Evolutionary conservation across 1,140 invertebrate genomes (phyloP), one percentile per base, ranked within the genome.

Genomic region (Drosophila saltans): DNA sequence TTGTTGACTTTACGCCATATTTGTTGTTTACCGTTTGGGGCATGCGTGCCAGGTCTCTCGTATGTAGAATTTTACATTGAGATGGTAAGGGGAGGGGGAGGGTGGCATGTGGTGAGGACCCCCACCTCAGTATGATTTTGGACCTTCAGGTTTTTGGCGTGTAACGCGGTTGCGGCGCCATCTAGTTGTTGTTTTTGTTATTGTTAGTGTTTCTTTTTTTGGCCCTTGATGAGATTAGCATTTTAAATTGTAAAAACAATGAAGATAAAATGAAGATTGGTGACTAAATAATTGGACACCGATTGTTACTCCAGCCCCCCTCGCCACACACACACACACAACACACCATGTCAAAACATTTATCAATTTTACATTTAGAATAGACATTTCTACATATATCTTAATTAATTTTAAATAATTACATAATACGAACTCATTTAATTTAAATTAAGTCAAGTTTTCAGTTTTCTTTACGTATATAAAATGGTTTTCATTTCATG

Each of bases 1-100:
- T 52, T 88, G 69, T 88, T 89, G 72, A 83, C 77, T 88, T 75
- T 80, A 56, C 83, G 83, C 83, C 83, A 86, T 86, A 78, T 83
- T 86, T 88, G 80, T 88, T 78, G 45, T 52, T 52, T 75, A 65
- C 56, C 36, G 72, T 64, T 61, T 60, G 28, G 63, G 71, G 39
- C 55, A 72, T 68, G 58, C 66, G 61, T 52, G 64, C 43, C 43
- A 7, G 16, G 30, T 59, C 39, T 59, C 40, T 52, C 65, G 40
- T 60, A 21, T 45, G 33, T 6, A 9, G n/a, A 45, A 69, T 11
- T 21, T 41, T 21, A 30, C 52, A 39, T 43, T 9, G 2, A 30
- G 2, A 30, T 30, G 11, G 10, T 1, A 1, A 7, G 8, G 9
- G 11, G n/a, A n/a, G n/a, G 24, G 8, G 1, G 3, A 11, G 21